Conservation (phyloP, 2,888 invertebrate species). For the Alviniconcha strummeri region DNA sequence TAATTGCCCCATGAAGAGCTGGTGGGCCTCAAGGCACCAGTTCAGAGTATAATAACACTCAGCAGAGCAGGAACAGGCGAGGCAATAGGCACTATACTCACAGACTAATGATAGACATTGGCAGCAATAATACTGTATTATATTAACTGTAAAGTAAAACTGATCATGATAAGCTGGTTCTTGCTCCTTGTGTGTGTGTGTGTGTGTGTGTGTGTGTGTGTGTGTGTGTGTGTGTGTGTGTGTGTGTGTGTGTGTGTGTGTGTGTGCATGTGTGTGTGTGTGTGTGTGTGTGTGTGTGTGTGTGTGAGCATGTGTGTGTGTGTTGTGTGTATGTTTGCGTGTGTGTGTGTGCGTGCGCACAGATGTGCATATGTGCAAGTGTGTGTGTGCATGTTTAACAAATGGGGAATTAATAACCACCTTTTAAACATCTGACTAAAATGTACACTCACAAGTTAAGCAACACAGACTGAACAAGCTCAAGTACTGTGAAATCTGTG, state of each 20-base stretch:
- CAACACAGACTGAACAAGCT: background rate
- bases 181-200: background rate
- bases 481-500: background rate
- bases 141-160: too few species aligned
- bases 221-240: conserved; percentile 6
- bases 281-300: background rate
- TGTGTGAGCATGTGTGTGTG: conserved; percentile 14
- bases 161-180: background rate
- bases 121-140: too few species aligned
- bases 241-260: conserved; percentile 5
- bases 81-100: background rate
- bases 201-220: background rate
- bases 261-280: conserved; percentile 10
- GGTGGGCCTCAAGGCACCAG: background rate
- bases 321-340: conserved; percentile 19
- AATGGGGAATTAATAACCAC: background rate
- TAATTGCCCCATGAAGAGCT: too few species aligned
- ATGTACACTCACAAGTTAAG: background rate
- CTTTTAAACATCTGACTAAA: background rate
- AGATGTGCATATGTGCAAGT: background rate
- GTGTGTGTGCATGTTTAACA: conserved; percentile 13
- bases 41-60: too few species aligned
- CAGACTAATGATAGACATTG: too few species aligned
- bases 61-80: conserved; percentile 12
- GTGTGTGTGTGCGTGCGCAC: conserved; percentile 12